Percentiles rank a stretch among this genome's conserved stretches.
Conservation (phyloP, 2,113 vertebrate genomes). For the Coregonus clupeaformis region DNA sequence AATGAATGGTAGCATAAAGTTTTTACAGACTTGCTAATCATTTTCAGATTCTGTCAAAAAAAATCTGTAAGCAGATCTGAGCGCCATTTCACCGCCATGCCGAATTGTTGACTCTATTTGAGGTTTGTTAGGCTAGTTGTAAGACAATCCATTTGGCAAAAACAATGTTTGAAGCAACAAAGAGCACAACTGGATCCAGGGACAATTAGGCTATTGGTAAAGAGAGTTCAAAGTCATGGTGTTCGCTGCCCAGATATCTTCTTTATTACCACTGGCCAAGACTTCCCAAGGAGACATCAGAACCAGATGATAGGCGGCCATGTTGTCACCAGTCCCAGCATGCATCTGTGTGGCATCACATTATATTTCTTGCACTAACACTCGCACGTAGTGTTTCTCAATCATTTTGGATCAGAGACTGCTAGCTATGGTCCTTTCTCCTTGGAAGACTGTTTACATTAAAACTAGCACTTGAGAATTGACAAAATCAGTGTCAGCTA, state of each 20-base stretch:
- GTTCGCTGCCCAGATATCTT: constrained; percentile 40
- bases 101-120: constrained; percentile 5
- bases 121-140: constrained; percentile 36
- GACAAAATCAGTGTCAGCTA: too few species aligned
- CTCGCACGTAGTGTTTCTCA: too few species aligned
- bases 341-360: constrained; percentile 42
- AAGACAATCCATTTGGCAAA: constrained; percentile 24
- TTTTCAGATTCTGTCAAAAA: constrained; percentile 38
- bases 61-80: constrained; percentile 30
- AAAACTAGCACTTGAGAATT: too few species aligned
- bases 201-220: constrained; percentile 16
- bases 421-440: too few species aligned
- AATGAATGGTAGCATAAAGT: background rate
- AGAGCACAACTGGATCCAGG: constrained; percentile 30
- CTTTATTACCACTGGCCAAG: constrained; percentile 23
- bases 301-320: constrained; percentile 51
- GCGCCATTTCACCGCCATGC: constrained; percentile 23
- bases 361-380: too few species aligned
- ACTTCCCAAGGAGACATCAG: constrained; percentile 48
- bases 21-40: constrained; percentile 25
- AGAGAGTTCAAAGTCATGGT: constrained; percentile 53
- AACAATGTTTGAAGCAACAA: constrained; percentile 34
- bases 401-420: too few species aligned
- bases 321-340: constrained; percentile 36
- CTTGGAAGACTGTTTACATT: too few species aligned